These are phyloP conservation scores for Cephus cinctus DNA, from an alignment of 1,140 invertebrate species.

Conservation along the genomic window DNA sequence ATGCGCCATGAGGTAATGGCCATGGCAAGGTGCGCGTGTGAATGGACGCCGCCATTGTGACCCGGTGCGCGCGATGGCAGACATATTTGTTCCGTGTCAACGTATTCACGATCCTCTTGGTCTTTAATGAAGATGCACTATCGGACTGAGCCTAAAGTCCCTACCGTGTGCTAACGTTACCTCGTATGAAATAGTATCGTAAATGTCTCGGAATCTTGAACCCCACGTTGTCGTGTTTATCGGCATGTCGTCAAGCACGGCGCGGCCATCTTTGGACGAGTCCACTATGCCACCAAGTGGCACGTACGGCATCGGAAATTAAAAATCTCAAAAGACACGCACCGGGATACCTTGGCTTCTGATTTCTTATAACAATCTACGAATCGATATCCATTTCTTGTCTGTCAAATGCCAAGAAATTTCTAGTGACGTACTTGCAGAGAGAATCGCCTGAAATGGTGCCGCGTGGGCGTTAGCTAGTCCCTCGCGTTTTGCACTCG, in stretches of 20 bases:
- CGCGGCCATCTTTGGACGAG: slow-evolving; percentile 52
- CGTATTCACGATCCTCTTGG: not conserved
- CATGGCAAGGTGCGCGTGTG: slow-evolving; percentile 34
- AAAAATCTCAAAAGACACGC: not conserved
- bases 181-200: slow-evolving; percentile 3
- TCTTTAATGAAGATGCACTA: not conserved
- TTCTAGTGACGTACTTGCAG: not conserved
- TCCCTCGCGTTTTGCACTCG: not conserved
- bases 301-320: not conserved
- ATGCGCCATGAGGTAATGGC: slow-evolving; percentile 24
- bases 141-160: too few species aligned
- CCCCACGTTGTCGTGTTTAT: slow-evolving; percentile 11
- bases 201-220: not conserved
- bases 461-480: slow-evolving; percentile 7
- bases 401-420: not conserved
- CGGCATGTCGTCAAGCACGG: slow-evolving; percentile 19
- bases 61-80: slow-evolving; percentile 24
- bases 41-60: slow-evolving; percentile 44
- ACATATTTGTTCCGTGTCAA: slow-evolving; percentile 16
- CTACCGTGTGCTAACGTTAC: too few species aligned
- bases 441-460: not conserved
- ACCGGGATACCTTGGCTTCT: too few species aligned
- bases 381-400: not conserved
- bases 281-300: slow-evolving; percentile 41
- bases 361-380: not conserved